phyloP scores from a whole-genome alignment of 2,797 vertebrate genomes.

The Pseudochromis fuscus region DNA sequence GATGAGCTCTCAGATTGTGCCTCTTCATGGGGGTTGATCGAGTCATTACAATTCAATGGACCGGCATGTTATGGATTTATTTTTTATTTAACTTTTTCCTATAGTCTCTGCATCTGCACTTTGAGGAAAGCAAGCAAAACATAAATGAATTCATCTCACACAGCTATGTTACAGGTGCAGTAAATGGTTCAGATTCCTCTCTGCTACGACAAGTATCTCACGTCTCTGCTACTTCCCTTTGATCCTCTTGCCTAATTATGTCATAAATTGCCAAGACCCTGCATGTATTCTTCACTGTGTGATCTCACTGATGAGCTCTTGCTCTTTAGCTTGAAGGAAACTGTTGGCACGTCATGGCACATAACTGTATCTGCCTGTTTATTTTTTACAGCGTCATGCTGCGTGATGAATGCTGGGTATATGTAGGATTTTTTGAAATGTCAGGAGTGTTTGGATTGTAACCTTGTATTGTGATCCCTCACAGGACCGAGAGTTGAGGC shows the following conservation, averaged over 20 bases:
- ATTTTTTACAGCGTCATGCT: conserved; percentile 25
- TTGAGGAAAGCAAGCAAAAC: background rate
- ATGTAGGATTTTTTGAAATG: conserved; percentile 44
- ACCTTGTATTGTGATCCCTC: conserved; percentile 70
- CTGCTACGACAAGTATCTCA: background rate
- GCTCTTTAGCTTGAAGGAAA: conserved; percentile 48
- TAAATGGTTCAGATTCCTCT: conserved; percentile 1
- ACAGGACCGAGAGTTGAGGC: conserved; percentile 95
- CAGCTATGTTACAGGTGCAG: background rate
- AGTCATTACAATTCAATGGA: conserved; percentile 8
- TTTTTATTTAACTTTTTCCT: background rate
- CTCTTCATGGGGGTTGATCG: conserved; percentile 4
- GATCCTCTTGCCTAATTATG: background rate
- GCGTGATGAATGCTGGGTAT: conserved; percentile 39
- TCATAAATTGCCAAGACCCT: conserved; percentile 33
- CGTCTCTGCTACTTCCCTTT: conserved; percentile 9
- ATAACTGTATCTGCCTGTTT: conserved; percentile 29
- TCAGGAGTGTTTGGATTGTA: conserved; percentile 41
- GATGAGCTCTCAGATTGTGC: conserved; percentile 10
- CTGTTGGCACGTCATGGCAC: conserved; percentile 43
- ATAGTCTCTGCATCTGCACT: background rate
- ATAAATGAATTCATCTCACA: background rate
- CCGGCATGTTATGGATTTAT: background rate
- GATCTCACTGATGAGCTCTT: conserved; percentile 50
- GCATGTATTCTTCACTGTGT: conserved; percentile 46